Evolutionary conservation across 2,888 invertebrate genomes (phyloP), one percentile per base, ranked within the genome.

Genomic region (Sicus ferrugineus): DNA sequence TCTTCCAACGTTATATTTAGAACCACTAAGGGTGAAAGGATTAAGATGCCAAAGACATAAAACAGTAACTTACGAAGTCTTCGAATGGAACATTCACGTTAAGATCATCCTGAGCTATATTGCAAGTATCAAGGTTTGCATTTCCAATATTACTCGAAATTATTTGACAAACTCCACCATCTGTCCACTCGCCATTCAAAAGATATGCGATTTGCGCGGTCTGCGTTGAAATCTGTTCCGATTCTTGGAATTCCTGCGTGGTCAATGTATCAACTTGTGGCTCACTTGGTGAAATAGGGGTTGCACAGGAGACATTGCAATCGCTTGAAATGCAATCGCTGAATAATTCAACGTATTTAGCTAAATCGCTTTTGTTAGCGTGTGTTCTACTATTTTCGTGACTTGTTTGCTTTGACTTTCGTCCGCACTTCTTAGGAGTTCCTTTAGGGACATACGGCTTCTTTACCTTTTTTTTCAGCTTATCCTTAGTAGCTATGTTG

Each of bases 291-390:
- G 76, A 72, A 6, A 75, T 74, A 2, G 77, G 75, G 30, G 69
- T 23, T 26, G 76, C 75, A 14, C 73, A 75, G 4, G 72, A 68
- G 28, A 70, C 62, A 19, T 73, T 73, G 38, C 75, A 75, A 46
- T 73, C 73, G 42, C 75, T 75, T 3, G 73, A 72, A 70, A n/a
- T n/a, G n/a, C n/a, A n/a, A n/a, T n/a, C n/a, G n/a, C n/a, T n/a
- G n/a, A 78, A 78, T 65, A 74, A 71, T 67, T 78, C 77, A 9
- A 78, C 77, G 62, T 77, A 78, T 48, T 75, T 75, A 11, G 77
- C 78, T n/a, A 78, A 69, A 65, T 77, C 77, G 46, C 78, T 77
- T 66, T 78, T 78, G 62, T 72, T 26, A 14, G 3, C 1, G 26
- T 11, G 23, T 3, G 2, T 9, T 3, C 4, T 6, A 14, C 11